A percentile compares a stretch with the other conserved stretches of the same genome.
phyloP scores from a whole-genome alignment of 2,113 vertebrate species.

The Camelus dromedarius region DNA sequence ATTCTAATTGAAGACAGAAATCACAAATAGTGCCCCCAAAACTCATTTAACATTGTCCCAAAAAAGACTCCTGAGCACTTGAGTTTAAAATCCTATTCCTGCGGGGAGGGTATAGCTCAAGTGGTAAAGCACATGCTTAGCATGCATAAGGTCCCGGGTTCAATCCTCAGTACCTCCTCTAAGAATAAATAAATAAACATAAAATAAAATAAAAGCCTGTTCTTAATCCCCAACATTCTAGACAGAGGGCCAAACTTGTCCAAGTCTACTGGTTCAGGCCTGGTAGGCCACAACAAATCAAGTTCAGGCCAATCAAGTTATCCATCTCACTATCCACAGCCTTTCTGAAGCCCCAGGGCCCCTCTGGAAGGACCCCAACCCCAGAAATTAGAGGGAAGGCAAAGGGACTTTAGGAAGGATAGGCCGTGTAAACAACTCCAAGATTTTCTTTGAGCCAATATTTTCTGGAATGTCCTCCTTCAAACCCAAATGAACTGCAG shows the following conservation, averaged over 20 bases:
- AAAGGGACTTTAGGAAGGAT: neutral
- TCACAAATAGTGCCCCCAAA: neutral
- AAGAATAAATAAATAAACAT: too few relatives aligned
- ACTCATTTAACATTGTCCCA: neutral
- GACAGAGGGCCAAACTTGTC: neutral
- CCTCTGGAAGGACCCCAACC: neutral
- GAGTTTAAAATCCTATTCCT: too few relatives aligned
- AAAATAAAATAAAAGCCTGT: neutral
- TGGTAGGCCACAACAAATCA: neutral
- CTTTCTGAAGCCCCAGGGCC: neutral
- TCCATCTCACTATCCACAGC: neutral
- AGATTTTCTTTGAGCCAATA: constrained; percentile 36
- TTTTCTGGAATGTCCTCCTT: constrained; percentile 7
- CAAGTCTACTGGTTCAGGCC: neutral
- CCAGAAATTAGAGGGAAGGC: neutral
- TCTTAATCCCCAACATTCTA: neutral
- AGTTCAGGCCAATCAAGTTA: neutral
- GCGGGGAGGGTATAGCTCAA: too few relatives aligned
- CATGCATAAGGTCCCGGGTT: too few relatives aligned
- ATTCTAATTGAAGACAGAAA: constrained; percentile 36
- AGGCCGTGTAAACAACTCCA: neutral
- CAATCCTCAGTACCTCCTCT: too few relatives aligned
- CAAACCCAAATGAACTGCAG: neutral
- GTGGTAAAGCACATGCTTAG: too few relatives aligned
- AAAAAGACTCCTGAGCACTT: neutral